Evolutionary conservation across 2,797 vertebrate genomes (phyloP), one percentile per base, ranked within the genome.

Genomic region (Chromobotia macracanthus): DNA sequence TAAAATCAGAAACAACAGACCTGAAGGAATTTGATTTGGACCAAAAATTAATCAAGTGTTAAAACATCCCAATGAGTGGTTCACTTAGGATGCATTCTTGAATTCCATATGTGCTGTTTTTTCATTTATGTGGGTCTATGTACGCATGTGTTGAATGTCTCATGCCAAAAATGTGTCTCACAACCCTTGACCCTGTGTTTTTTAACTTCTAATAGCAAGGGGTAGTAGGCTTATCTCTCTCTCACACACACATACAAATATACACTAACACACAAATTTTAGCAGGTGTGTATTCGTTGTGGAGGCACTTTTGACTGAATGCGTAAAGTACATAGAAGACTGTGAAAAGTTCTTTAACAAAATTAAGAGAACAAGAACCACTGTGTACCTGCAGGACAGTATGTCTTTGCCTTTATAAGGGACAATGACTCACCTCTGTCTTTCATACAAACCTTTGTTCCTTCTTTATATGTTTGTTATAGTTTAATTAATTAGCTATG

Each of bases 311-410:
- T n/a, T 78, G 66, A 70, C 44, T 70, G 19, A 61, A 78, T 63
- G 67, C 44, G 31, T 38, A 41, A 70, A 3, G 46, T 41, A 53
- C 35, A 53, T 68, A 64, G 19, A 71, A 31, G 75, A 60, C 41
- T 77, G 53, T 69, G 28, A 70, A 70, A 77, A 77, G 66, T 68
- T 23, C 35, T 68, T 77, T 41, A 77, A 18, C 25, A n/a, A 31
- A 69, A 70, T 55, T 21, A 68, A 35, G 65, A 58, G 13, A 69
- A 69, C 6, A 68, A 25, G 23, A 41, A 56, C 51, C 46, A 10
- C 50, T 66, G 31, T 44, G 10, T n/a, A 18, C 8, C 61, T 66
- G 48, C 5, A 28, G 61, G 16, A 51, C 28, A 35, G 18, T 58
- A 31, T 55, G 18, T 41, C 51, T n/a, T n/a, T 16, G n/a, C 3